Conservation (phyloP, 2,797 vertebrate genomes). For the Tapera naevia region DNA sequence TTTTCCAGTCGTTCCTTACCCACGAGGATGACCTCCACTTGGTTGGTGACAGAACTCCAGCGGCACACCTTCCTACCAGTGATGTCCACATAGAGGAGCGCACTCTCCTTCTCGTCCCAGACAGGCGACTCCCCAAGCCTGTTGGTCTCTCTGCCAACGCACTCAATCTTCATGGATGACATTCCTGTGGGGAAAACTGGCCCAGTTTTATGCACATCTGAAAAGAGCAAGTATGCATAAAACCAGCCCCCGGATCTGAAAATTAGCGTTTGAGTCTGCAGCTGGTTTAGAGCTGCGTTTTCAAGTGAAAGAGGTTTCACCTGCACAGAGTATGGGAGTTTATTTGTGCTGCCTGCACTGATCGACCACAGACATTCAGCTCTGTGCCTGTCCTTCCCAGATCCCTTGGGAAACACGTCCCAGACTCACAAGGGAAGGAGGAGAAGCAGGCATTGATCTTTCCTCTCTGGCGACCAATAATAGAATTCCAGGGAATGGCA, state of each 20-base stretch:
- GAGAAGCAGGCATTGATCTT: no score
- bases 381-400: no score
- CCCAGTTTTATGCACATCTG: fast-evolving
- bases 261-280: fast-evolving
- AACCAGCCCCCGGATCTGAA: no score
- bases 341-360: fast-evolving
- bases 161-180: conserved; percentile 85
- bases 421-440: no score
- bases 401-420: no score
- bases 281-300: neutral
- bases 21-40: conserved; percentile 74
- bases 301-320: neutral
- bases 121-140: conserved; percentile 89
- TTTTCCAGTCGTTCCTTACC: conserved; percentile 73
- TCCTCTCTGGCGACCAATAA: no score
- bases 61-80: conserved; percentile 79
- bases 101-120: conserved; percentile 87
- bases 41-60: conserved; percentile 80
- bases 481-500: no score
- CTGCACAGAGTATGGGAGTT: fast-evolving
- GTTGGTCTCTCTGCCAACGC: conserved; percentile 71
- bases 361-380: no score
- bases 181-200: conserved; percentile 63
- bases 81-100: conserved; percentile 89
- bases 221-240: fast-evolving